Percentiles rank a stretch among this genome's conserved stretches.
These are phyloP conservation scores for Mesoclemmys tuberculata DNA, from an alignment of 2,113 vertebrate species.

Conservation along the genomic window DNA sequence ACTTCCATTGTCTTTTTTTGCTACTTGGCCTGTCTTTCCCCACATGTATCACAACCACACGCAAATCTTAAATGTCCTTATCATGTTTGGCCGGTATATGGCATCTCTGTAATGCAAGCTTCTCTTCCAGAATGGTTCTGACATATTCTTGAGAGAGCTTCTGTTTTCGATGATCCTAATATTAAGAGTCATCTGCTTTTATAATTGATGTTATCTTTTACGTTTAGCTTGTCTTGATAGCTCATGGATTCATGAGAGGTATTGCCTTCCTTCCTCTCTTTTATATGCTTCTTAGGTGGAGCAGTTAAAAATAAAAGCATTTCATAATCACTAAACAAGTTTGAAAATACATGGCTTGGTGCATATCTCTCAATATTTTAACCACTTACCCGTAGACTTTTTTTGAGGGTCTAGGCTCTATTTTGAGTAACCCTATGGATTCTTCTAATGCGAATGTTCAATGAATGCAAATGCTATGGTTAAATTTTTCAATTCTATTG, in stretches of 20 bases:
- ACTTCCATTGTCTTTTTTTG: background rate
- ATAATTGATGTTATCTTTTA: background rate
- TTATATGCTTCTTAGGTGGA: background rate
- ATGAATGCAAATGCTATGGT: background rate
- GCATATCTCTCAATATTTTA: background rate
- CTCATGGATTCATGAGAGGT: background rate
- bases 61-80: background rate
- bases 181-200: background rate
- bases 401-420: background rate
- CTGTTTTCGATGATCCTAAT: background rate
- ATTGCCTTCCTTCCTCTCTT: background rate
- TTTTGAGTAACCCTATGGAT: background rate
- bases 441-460: background rate
- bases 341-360: background rate
- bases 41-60: background rate
- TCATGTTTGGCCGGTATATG: background rate
- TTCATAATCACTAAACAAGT: background rate
- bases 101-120: background rate
- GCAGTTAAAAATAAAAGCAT: background rate
- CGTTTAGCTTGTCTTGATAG: background rate
- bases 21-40: background rate
- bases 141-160: background rate
- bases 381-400: background rate
- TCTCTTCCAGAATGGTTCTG: background rate
- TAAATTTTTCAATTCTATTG: background rate